Base-by-base conservation (phyloP, 2,797 vertebrate genomes). In the Adelosebastes latens region DNA sequence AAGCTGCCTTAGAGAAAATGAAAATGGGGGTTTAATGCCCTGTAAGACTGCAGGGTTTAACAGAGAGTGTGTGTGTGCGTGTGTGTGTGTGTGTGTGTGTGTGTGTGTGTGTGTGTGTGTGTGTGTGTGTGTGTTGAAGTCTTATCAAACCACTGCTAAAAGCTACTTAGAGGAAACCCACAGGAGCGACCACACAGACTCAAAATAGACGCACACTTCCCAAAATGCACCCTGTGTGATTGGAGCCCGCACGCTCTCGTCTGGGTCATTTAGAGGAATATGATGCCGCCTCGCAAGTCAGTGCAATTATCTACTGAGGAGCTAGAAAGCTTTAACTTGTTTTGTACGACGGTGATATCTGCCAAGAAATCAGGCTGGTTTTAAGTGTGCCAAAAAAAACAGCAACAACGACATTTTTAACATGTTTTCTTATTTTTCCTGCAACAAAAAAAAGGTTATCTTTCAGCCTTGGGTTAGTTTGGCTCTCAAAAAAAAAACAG, bases 21-120 rank as follows among this genome's bases (percentile, higher is more conserved):
- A 87, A 86, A 87, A 83, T 77, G 82, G 84, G 56, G 65, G 13
- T 83, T 85, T 88, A 88, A 92, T 67, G 76, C 82, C 25, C 67
- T 66, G 70, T 29, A 83, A 83, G 88, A 79, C 75, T 49, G 39
- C 5, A 34, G 77, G 87, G 10, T 83, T 81, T 79, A 79, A 69
- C 74, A 11, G 46, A 42, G 49, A 10, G 72, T 12, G 60, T 59
- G 61, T 73, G 46, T 36, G 77, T 46, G 67, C 20, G 69, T 18
- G 58, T 34, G 69, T 34, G 71, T 59, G 71, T 65, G 63, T 53
- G 68, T 68, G 79, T 59, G 71, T 53, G 36, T 64, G 62, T 42
- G 60, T 62, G 46, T 29, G 72, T 16, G 59, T 58, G 55, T 71
- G 56, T 49, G 78, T 39, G 63, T 49, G 65, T 20, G 63, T 25